A percentile compares a stretch with the other conserved stretches of the same genome.
Evolutionary conservation across 2,797 vertebrate genomes (phyloP).

Genomic region (Protonibea diacanthus): DNA sequence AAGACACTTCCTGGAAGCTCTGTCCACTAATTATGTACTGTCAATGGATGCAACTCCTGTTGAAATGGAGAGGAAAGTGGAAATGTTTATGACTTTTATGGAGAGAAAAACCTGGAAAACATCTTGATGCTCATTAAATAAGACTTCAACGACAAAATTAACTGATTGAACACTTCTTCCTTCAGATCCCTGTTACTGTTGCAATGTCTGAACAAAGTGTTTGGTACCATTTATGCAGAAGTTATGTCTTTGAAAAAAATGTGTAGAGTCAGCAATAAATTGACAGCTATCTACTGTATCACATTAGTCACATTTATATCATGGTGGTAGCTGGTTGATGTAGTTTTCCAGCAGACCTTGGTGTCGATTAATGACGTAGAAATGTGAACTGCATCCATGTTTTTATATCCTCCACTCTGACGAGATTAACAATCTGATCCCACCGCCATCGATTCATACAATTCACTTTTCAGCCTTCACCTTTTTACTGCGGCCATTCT

Average conservation of each 20-base stretch:
- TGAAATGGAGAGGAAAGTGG: too few relatives aligned
- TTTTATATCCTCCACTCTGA: background rate
- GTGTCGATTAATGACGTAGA: too few relatives aligned
- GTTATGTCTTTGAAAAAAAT: background rate
- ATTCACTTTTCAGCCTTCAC: conserved; percentile 26
- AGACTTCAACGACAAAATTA: background rate
- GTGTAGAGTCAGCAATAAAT: background rate
- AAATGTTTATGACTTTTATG: too few relatives aligned
- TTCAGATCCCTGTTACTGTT: too few relatives aligned
- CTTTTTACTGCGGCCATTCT: conserved; percentile 28
- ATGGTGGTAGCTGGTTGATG: background rate
- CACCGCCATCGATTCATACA: conserved; percentile 3
- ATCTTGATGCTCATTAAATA: background rate
- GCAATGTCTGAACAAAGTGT: background rate
- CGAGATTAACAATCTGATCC: conserved; percentile 19
- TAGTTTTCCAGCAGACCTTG: background rate
- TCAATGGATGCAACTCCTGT: too few relatives aligned
- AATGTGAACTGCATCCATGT: background rate
- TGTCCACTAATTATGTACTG: too few relatives aligned
- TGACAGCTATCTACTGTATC: background rate
- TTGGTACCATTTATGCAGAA: too few relatives aligned
- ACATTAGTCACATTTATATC: background rate
- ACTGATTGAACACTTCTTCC: background rate
- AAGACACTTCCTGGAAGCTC: too few relatives aligned
- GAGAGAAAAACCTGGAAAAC: too few relatives aligned